Evolutionary conservation across 2,113 vertebrate genomes (phyloP).

Genomic region (Phodopus roborovskii): DNA sequence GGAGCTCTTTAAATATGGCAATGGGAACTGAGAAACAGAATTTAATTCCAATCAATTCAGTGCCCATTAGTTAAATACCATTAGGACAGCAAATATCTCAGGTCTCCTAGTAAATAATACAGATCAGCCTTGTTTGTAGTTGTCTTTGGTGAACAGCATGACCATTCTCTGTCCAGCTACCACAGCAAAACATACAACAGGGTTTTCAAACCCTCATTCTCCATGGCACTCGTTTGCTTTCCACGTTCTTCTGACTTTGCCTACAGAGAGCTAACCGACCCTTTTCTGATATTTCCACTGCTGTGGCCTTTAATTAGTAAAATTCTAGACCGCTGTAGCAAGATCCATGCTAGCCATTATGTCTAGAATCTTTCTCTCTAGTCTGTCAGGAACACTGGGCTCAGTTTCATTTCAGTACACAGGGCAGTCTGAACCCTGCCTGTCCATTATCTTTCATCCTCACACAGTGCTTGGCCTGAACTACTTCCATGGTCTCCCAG

Average conservation of each 20-base stretch:
- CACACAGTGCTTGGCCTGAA: background rate
- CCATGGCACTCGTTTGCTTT: background rate
- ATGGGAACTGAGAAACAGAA: background rate
- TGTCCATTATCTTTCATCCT: background rate
- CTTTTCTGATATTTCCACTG: background rate
- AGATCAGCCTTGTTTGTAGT: background rate
- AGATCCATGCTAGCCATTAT: background rate
- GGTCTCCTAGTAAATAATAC: background rate
- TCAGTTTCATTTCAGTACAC: background rate
- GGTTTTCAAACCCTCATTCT: background rate
- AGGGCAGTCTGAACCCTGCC: background rate
- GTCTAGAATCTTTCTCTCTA: background rate
- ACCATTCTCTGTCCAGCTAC: background rate
- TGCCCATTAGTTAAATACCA: background rate
- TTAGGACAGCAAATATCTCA: background rate
- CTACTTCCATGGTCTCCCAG: background rate
- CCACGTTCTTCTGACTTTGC: background rate
- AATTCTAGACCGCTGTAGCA: background rate
- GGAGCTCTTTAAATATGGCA: conserved; percentile 1
- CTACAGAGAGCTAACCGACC: background rate
- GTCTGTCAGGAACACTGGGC: background rate
- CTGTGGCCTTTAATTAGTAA: background rate
- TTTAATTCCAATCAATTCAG: conserved; percentile 23
- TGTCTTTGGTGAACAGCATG: background rate
- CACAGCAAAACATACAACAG: background rate